phyloP scores from a whole-genome alignment of 2,113 vertebrate species.

The Pontoporia blainvillei region DNA sequence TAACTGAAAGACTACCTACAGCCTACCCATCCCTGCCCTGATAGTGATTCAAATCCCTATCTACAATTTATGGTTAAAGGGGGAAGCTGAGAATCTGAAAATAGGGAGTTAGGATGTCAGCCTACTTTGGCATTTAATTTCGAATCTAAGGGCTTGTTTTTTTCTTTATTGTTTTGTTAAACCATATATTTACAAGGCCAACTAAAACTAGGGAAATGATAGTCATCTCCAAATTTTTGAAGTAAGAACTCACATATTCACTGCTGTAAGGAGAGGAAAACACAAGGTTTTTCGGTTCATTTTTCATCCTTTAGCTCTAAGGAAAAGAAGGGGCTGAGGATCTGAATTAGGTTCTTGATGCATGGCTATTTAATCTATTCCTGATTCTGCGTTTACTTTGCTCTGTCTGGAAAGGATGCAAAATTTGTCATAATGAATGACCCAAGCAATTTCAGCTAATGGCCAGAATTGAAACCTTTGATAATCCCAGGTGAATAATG shows the following conservation, averaged over 20 bases:
- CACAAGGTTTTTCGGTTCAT: neutral
- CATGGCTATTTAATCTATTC: slow-evolving; percentile 41
- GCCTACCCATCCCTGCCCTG: neutral
- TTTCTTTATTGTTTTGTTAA: neutral
- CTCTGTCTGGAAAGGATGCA: slow-evolving; percentile 64
- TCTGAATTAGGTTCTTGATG: neutral
- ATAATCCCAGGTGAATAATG: slow-evolving; percentile 81
- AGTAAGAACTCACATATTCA: neutral
- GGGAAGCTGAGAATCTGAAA: neutral
- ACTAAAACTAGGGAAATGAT: neutral
- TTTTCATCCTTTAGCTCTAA: slow-evolving; percentile 34
- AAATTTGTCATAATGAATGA: slow-evolving; percentile 77
- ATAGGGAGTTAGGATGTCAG: neutral
- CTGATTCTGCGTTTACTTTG: slow-evolving; percentile 66
- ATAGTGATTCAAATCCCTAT: neutral
- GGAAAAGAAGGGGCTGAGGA: neutral
- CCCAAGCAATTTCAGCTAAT: slow-evolving; percentile 76
- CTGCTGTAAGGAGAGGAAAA: neutral
- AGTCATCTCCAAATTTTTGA: neutral
- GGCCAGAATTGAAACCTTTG: slow-evolving; percentile 75
- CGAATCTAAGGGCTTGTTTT: neutral
- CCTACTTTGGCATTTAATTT: neutral
- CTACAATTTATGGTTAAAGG: neutral
- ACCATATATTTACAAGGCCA: neutral
- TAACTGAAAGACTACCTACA: neutral